Evolutionary conservation across 2,888 invertebrate species (phyloP).

Genomic region (Morpho deidamia): DNA sequence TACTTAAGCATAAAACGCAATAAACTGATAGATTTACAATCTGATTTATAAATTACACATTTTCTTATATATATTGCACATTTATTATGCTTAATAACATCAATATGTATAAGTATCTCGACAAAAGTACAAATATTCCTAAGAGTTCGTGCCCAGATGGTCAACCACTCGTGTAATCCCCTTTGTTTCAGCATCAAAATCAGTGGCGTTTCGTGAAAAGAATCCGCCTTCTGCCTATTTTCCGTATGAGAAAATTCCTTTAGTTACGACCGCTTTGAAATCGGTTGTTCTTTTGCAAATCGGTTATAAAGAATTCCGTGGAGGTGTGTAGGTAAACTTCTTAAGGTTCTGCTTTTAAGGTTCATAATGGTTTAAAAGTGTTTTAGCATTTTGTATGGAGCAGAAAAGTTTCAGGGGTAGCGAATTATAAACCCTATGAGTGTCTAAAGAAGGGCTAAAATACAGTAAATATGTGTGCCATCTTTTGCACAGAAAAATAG

Average conservation of each 20-base stretch:
- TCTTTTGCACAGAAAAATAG: constrained; percentile 3
- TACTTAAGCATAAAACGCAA: too few relatives aligned
- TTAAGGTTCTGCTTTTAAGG: constrained; percentile 8
- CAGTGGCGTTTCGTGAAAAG: constrained; percentile 30
- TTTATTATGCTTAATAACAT: too few relatives aligned
- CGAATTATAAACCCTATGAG: background rate
- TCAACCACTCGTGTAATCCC: background rate
- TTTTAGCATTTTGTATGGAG: background rate
- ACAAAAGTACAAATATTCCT: too few relatives aligned
- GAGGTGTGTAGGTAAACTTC: constrained; percentile 4
- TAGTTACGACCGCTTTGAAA: constrained; percentile 23
- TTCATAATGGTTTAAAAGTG: constrained; percentile 3
- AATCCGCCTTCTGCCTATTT: constrained; percentile 31
- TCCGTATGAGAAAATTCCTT: constrained; percentile 31
- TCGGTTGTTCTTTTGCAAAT: constrained; percentile 15
- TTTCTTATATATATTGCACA: too few relatives aligned
- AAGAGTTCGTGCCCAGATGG: too few relatives aligned
- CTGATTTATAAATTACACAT: too few relatives aligned
- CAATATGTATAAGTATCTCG: too few relatives aligned
- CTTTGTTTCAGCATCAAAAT: constrained; percentile 32
- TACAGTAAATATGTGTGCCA: background rate
- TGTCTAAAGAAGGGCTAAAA: background rate
- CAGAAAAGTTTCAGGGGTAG: background rate
- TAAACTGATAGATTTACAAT: too few relatives aligned
- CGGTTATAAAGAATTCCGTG: background rate